These are phyloP conservation scores for Alectura lathami DNA, from an alignment of 2,113 vertebrate genomes.

Conservation along the genomic window DNA sequence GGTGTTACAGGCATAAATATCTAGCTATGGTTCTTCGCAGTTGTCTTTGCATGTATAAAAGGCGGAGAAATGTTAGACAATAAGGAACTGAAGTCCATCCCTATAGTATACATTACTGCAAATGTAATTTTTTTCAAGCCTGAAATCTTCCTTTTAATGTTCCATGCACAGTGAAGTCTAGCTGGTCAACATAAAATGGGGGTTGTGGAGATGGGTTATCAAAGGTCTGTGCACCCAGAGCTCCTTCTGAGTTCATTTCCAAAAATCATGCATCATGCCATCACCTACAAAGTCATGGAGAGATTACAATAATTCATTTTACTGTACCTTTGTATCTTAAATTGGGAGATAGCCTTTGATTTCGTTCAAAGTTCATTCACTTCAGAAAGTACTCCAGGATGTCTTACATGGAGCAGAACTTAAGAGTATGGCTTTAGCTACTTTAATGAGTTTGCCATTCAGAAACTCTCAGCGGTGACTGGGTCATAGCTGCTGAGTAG, in stretches of 20 bases:
- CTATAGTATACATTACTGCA: not conserved
- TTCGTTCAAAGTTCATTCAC: not conserved
- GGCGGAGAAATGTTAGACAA: not conserved
- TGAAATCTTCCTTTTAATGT: not conserved
- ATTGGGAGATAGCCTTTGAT: not conserved
- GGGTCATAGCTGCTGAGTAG: not conserved
- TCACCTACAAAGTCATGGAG: not conserved
- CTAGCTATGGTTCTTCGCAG: not conserved
- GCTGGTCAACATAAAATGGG: not conserved
- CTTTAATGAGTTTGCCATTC: not conserved
- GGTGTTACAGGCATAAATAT: not conserved
- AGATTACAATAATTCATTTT: not conserved
- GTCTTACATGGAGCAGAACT: not conserved
- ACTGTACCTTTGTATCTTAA: not conserved
- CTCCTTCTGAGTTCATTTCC: not conserved
- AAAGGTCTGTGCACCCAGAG: not conserved
- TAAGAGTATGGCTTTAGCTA: not conserved
- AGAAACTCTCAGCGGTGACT: not conserved
- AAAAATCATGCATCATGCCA: accelerated
- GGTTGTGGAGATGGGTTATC: not conserved
- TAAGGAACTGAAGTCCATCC: not conserved
- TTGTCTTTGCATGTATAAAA: not conserved
- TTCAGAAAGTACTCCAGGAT: not conserved
- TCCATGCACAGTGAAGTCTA: not conserved
- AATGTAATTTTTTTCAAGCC: not conserved